Percentiles rank a stretch among this genome's conserved stretches.
Evolutionary conservation across 2,797 vertebrate genomes (phyloP).

Genomic region (Rhinatrema bivittatum): DNA sequence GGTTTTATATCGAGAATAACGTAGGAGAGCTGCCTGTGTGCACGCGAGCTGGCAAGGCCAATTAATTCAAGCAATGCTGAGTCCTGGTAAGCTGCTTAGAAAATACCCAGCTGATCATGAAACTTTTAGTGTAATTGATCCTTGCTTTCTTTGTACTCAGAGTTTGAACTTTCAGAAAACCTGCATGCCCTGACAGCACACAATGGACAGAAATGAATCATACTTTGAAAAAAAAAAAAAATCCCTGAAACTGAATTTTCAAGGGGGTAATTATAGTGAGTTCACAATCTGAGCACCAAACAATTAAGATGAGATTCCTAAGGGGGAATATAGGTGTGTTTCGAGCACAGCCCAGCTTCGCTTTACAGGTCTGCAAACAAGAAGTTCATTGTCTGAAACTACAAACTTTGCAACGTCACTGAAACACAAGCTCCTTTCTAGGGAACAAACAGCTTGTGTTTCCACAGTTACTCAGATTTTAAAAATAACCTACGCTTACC

Average conservation of each 20-base stretch:
- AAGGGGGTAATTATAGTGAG: rapidly evolving
- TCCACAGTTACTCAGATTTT: conserved; percentile 33
- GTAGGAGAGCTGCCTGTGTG: too few species aligned
- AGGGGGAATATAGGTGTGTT: neutral
- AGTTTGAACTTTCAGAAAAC: too few species aligned
- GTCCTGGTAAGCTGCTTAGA: too few species aligned
- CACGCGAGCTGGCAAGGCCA: too few species aligned
- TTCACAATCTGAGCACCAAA: neutral
- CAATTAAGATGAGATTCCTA: neutral
- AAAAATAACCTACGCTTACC: conserved; percentile 12
- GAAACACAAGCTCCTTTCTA: conserved; percentile 14
- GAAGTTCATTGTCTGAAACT: conserved; percentile 21
- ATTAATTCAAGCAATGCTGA: too few species aligned
- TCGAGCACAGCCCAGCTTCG: conserved; percentile 1
- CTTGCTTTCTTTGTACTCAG: too few species aligned
- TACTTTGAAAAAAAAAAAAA: rapidly evolving
- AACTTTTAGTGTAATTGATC: too few species aligned
- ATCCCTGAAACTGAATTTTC: rapidly evolving
- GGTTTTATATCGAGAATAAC: too few species aligned
- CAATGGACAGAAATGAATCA: too few species aligned
- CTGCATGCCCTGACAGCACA: too few species aligned
- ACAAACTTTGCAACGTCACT: conserved; percentile 26
- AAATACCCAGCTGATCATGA: too few species aligned
- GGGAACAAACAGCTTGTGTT: conserved; percentile 21
- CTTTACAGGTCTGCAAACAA: conserved; percentile 1